Base-by-base conservation (phyloP, 2,888 invertebrate species). In the Hirtodrosophila trivittata region DNA sequence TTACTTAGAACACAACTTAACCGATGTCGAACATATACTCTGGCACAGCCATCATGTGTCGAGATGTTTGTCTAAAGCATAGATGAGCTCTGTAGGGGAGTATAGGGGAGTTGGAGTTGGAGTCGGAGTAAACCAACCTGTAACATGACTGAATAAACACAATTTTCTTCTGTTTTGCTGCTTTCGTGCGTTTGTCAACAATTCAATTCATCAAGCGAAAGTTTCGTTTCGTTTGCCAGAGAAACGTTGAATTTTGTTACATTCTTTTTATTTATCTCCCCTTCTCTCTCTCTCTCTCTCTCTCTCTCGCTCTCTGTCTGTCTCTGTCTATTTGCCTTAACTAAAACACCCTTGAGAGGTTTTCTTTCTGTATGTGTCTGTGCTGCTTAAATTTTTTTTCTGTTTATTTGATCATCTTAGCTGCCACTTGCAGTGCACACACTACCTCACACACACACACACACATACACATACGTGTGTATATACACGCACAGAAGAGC, bases 381-480 rank as follows among this genome's bases (percentile, higher is more conserved):
- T 1, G 4, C 6, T 14, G 18, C 5, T 13, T 26, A 7, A n/a
- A 6, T 28, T 42, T 33, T 37, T 18, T 47, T 41, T 41, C 50
- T 75, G 80, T 75, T 85, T 82, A 78, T 82, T 82, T 85, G 82
- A 78, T 82, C 86, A 82, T 85, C 86, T 85, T 82, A 75, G 82
- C 80, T 82, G 86, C 80, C 86, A 82, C 82, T 82, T 82, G 83
- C 82, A 82, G 83, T 50, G 42, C 57, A 26, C 57, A 46, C 57
- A 38, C 21, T 39, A 35, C 14, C 39, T 32, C 50, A 41, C 43
- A 26, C 41, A 47, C 54, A 45, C 55, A 49, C 14, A 45, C 42
- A 55, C 38, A 56, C 35, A 38, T 28, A 35, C 38, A 68, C 32
- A 47, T 39, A 35, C 37, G 35, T 5, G 2, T 9, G 9, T 9